These are phyloP conservation scores for Colletes collaris DNA, from an alignment of 2,888 invertebrate species.

Conservation along the genomic window DNA sequence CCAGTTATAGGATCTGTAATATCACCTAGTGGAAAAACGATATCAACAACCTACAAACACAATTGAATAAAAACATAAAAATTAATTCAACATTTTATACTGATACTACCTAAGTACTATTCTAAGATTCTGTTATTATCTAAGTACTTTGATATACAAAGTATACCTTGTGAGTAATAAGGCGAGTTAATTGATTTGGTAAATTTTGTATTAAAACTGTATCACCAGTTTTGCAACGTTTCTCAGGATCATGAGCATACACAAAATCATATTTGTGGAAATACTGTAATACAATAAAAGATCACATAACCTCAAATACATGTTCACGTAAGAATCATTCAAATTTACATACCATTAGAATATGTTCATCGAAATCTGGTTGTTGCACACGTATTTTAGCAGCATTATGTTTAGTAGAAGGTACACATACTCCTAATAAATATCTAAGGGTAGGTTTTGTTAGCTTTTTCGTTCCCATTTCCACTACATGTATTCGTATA, in stretches of 20 bases:
- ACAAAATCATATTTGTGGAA: conserved; percentile 89
- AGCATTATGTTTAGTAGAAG: conserved; percentile 90
- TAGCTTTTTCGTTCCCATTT: conserved; percentile 24
- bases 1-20: conserved; percentile 93
- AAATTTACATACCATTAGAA: conserved; percentile 88
- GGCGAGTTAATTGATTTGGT: conserved; percentile 88
- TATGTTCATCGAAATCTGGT: conserved; percentile 89
- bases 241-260: conserved; percentile 91
- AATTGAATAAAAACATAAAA: not conserved
- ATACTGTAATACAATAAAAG: conserved; percentile 85
- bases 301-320: conserved; percentile 66
- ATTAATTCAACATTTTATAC: not conserved
- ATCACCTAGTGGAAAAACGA: conserved; percentile 93
- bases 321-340: conserved; percentile 1
- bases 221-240: conserved; percentile 92
- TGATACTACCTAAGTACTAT: not conserved
- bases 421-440: conserved; percentile 91
- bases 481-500: too few species aligned
- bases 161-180: conserved; percentile 89
- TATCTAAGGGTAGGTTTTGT: conserved; percentile 54
- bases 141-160: not conserved
- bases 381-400: conserved; percentile 91
- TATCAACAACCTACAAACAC: conserved; percentile 85
- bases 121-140: not conserved
- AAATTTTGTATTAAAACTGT: conserved; percentile 91